Conservation (phyloP, 2,113 vertebrate species). For the Odobenus rosmarus region DNA sequence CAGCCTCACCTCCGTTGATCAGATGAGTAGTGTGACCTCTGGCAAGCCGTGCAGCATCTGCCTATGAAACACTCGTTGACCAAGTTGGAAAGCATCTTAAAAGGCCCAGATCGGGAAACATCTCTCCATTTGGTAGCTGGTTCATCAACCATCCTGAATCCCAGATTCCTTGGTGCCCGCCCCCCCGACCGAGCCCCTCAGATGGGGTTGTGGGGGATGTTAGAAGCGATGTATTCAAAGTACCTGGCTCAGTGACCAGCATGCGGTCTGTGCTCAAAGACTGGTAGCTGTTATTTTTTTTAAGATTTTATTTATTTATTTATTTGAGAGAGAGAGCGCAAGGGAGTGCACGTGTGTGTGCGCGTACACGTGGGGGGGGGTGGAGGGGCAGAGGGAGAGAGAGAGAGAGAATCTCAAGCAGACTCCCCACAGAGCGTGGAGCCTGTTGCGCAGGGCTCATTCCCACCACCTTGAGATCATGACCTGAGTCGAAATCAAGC, state of each 20-base stretch:
- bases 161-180: neutral
- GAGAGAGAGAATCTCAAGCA: neutral
- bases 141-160: neutral
- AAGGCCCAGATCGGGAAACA: accelerated
- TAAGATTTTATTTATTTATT: neutral
- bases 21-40: neutral
- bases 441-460: neutral
- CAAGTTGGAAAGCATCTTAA: neutral
- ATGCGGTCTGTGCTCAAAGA: accelerated
- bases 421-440: accelerated
- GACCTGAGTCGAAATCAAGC: neutral
- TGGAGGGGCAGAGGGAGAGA: neutral
- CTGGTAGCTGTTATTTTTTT: too few species aligned
- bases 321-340: neutral
- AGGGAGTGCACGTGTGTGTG: neutral
- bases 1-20: neutral
- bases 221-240: neutral
- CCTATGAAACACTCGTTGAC: neutral
- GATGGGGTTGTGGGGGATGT: neutral
- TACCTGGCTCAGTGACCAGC: neutral
- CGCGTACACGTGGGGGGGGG: neutral
- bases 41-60: neutral
- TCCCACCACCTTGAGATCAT: neutral
- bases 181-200: neutral
- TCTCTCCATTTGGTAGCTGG: neutral